phyloP scores from a whole-genome alignment of 1,140 invertebrate genomes.

The Piezodorus guildinii region DNA sequence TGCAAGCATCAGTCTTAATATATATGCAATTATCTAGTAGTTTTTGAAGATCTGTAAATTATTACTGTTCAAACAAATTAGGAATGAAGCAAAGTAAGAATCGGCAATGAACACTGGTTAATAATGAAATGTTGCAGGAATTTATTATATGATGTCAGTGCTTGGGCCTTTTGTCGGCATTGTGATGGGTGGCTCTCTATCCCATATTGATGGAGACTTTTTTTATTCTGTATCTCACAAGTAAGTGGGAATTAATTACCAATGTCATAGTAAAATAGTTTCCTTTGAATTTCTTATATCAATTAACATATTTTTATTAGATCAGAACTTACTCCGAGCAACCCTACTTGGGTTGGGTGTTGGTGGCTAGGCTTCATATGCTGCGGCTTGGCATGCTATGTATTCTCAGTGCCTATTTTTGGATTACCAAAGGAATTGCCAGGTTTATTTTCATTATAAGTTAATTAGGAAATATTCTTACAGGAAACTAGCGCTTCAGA shows the following conservation, averaged over 20 bases:
- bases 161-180: slow-evolving; percentile 73
- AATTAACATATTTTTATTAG: not conserved
- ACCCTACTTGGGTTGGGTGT: slow-evolving; percentile 71
- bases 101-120: too few relatives aligned
- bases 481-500: too few relatives aligned
- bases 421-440: slow-evolving; percentile 58
- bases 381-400: slow-evolving; percentile 48
- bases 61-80: too few relatives aligned
- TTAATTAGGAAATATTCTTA: too few relatives aligned
- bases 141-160: slow-evolving; percentile 68
- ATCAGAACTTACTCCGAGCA: slow-evolving; percentile 38
- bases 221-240: too few relatives aligned
- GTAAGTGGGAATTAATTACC: too few relatives aligned
- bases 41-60: too few relatives aligned
- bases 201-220: slow-evolving; percentile 59
- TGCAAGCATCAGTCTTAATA: too few relatives aligned
- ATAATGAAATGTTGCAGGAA: slow-evolving; percentile 41
- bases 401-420: slow-evolving; percentile 56
- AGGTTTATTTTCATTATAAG: slow-evolving; percentile 34
- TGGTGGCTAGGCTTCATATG: slow-evolving; percentile 78
- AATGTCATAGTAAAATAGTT: too few relatives aligned
- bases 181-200: slow-evolving; percentile 60
- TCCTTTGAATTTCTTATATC: too few relatives aligned
- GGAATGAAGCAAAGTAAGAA: too few relatives aligned
- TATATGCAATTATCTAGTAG: too few relatives aligned